Percentiles rank a stretch among this genome's conserved stretches.
Evolutionary conservation across 64 coral and sea anemone species (phyloP).

Genomic region (Actinia tenebrosa): DNA sequence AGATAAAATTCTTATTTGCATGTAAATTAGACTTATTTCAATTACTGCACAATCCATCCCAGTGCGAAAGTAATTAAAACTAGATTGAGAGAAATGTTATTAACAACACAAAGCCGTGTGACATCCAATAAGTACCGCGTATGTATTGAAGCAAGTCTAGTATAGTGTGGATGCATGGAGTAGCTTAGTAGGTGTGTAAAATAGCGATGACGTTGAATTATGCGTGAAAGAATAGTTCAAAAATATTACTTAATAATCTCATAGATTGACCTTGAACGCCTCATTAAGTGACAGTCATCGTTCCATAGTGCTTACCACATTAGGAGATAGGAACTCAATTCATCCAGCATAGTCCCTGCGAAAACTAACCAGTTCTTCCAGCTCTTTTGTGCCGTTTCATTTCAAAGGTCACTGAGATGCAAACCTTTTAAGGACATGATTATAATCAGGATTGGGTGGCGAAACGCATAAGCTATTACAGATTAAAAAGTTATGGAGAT

Average conservation of each 20-base stretch:
- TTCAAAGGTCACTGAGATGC: background rate
- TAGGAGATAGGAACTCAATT: background rate
- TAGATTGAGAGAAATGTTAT: background rate
- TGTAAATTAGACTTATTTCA: background rate
- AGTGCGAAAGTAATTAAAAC: constrained; percentile 8
- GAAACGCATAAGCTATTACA: background rate
- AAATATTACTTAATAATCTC: background rate
- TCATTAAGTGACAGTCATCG: background rate
- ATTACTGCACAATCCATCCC: background rate
- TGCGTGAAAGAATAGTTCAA: background rate
- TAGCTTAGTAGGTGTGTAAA: background rate
- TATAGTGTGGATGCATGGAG: background rate
- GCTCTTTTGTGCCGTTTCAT: background rate
- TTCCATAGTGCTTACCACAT: background rate
- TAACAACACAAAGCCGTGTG: background rate
- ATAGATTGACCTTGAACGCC: background rate
- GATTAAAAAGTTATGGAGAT: background rate
- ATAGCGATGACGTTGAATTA: background rate
- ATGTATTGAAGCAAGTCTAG: background rate
- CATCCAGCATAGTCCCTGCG: background rate
- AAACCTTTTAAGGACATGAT: background rate
- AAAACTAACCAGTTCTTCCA: background rate
- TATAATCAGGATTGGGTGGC: background rate
- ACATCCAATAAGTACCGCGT: background rate
- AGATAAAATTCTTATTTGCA: background rate